Conservation (phyloP, 2,888 invertebrate genomes). For the Pristionchus maxplancki region DNA sequence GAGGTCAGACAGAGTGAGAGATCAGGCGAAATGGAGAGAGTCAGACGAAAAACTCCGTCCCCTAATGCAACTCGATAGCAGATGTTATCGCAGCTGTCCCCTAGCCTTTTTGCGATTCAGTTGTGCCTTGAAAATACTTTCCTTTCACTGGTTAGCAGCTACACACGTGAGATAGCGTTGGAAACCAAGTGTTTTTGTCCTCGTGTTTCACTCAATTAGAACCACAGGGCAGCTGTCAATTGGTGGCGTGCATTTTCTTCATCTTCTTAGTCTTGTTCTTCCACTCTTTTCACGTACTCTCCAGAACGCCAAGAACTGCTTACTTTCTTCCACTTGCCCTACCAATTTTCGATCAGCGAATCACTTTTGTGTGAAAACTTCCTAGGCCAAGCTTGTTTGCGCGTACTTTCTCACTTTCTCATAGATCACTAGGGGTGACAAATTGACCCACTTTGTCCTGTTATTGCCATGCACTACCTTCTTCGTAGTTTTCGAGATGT, state of each 20-base stretch:
- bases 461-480: not conserved
- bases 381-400: not conserved
- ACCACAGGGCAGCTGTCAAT: no score
- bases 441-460: not conserved
- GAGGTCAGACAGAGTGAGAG: not conserved
- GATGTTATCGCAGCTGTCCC: conserved; percentile 8
- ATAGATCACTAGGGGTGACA: not conserved
- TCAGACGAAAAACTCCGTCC: not conserved
- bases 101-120: not conserved
- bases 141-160: not conserved
- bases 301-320: no score
- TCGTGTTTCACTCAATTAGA: no score
- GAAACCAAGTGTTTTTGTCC: no score
- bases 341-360: not conserved
- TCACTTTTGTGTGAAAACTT: not conserved
- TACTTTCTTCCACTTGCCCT: no score
- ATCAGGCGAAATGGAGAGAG: not conserved
- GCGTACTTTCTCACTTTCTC: not conserved
- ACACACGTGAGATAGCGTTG: no score
- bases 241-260: not conserved
- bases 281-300: not conserved
- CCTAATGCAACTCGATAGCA: not conserved
- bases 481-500: no score
- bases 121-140: not conserved
- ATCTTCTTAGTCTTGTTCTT: not conserved